Evolutionary conservation across 23 tunicate species (phyloP).

Genomic region (Ascidia mentula): DNA sequence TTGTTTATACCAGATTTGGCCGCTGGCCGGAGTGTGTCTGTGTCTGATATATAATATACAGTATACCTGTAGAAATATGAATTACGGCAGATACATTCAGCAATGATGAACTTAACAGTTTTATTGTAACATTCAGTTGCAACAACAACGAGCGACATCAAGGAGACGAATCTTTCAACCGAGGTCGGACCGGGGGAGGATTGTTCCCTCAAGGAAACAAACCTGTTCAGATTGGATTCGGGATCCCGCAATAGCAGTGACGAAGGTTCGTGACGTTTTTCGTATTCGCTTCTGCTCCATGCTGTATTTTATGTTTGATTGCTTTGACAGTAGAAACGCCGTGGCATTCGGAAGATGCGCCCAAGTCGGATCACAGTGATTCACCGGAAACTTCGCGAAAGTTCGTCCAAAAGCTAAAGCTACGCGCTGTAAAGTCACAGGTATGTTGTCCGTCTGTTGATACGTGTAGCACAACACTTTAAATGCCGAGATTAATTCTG

Average conservation of each 20-base stretch:
- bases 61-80: too few species aligned
- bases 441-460: neutral
- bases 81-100: too few species aligned
- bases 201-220: neutral
- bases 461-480: neutral
- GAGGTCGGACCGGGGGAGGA: neutral
- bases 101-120: too few species aligned
- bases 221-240: neutral
- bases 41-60: too few species aligned
- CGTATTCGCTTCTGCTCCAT: neutral
- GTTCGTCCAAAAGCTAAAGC: conserved; percentile 66
- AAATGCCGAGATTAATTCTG: too few species aligned
- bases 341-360: neutral
- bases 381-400: conserved; percentile 16
- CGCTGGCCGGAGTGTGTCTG: too few species aligned
- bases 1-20: too few species aligned
- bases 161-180: conserved; percentile 21
- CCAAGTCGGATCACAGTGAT: neutral
- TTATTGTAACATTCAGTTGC: too few species aligned
- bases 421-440: conserved; percentile 66
- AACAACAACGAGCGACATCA: neutral
- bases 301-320: neutral
- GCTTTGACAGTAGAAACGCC: neutral
- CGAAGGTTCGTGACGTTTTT: neutral
- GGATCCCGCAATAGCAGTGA: neutral